These are phyloP conservation scores for Clistopyga incitator DNA, from an alignment of 2,888 invertebrate species.

Conservation along the genomic window DNA sequence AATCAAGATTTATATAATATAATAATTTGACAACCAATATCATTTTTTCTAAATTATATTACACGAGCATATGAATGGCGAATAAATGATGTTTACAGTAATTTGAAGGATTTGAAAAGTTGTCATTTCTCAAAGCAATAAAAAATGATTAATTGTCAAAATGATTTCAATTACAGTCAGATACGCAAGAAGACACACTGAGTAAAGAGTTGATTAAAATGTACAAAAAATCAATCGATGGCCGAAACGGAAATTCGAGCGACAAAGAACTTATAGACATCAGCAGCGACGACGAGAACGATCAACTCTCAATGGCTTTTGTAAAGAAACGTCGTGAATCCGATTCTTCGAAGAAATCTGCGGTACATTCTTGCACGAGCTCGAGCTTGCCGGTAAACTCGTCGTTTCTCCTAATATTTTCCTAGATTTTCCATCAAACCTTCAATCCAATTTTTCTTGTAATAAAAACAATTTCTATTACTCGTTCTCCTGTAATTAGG, in stretches of 20 bases:
- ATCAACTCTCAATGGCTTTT: conserved; percentile 65
- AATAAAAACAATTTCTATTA: not conserved
- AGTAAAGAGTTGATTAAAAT: conserved; percentile 84
- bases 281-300: conserved; percentile 89
- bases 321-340: conserved; percentile 49
- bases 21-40: too few species aligned
- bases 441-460: not conserved
- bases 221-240: conserved; percentile 83
- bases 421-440: conserved; percentile 6
- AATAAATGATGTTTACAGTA: too few species aligned
- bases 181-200: conserved; percentile 78
- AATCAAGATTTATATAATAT: too few species aligned
- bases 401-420: not conserved
- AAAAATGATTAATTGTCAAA: not conserved
- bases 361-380: conserved; percentile 26
- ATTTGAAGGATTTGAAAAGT: too few species aligned
- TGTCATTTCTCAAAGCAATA: too few species aligned
- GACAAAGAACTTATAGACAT: conserved; percentile 92
- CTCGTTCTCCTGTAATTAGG: conserved; percentile 16
- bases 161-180: conserved; percentile 70
- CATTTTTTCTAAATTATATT: too few species aligned
- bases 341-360: conserved; percentile 30
- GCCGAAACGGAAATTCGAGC: conserved; percentile 84
- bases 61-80: too few species aligned
- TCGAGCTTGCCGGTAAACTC: conserved; percentile 36